These are phyloP conservation scores for Eupithecia vulgata DNA, from an alignment of 2,888 invertebrate species.

Conservation along the genomic window DNA sequence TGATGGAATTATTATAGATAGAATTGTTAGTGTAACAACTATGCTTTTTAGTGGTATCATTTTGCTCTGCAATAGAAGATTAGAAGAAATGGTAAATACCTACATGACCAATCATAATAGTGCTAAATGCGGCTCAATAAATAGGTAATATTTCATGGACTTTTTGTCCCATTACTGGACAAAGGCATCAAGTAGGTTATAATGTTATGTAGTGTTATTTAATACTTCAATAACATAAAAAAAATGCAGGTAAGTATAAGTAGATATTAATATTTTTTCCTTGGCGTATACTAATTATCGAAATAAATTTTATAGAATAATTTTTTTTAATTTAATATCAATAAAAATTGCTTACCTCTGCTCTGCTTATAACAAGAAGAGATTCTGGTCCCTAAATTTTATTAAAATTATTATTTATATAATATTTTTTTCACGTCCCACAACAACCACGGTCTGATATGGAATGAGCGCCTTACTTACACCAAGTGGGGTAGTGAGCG, in stretches of 20 bases:
- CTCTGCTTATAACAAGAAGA: background rate
- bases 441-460: conserved; percentile 49
- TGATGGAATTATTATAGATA: conserved; percentile 30
- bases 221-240: no score
- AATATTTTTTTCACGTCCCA: conserved; percentile 47
- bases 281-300: no score
- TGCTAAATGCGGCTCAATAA: background rate
- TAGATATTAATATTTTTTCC: no score
- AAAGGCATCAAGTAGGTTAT: background rate
- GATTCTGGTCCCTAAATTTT: background rate
- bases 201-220: no score
- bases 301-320: no score
- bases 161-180: background rate
- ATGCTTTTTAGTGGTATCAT: conserved; percentile 55
- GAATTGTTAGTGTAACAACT: conserved; percentile 30
- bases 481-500: conserved; percentile 47
- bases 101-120: background rate
- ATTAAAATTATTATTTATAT: conserved; percentile 1
- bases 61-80: conserved; percentile 44
- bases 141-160: no score
- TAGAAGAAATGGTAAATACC: background rate
- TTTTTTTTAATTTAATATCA: background rate
- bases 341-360: background rate
- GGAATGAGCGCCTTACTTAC: conserved; percentile 57
- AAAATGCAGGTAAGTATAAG: no score